Evolutionary conservation across 2,797 vertebrate species (phyloP).

Genomic region (Phylloscopus collybita): DNA sequence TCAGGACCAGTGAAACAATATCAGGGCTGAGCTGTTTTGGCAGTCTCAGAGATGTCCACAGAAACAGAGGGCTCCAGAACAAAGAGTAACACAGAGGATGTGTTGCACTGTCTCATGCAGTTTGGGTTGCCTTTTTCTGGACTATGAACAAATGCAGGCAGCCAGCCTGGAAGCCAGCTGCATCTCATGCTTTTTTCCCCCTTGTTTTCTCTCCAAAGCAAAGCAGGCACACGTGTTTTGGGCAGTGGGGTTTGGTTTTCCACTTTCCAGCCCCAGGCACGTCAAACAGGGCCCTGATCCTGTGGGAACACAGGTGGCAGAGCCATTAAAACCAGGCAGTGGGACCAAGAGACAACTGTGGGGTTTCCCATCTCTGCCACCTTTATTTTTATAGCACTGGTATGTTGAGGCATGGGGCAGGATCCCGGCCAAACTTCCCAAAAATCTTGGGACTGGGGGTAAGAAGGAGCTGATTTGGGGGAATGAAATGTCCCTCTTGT

Average conservation of each 20-base stretch:
- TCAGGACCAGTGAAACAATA: neutral
- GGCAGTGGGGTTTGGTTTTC: neutral
- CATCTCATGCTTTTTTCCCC: neutral
- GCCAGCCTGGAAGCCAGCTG: neutral
- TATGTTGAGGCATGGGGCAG: neutral
- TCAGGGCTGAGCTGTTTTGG: neutral
- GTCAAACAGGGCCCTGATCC: neutral
- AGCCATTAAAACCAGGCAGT: neutral
- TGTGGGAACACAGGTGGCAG: neutral
- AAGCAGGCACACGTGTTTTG: neutral
- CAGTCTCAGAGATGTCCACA: neutral
- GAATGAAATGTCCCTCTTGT: neutral
- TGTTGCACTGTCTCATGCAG: neutral
- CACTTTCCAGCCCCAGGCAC: neutral
- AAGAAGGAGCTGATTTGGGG: neutral
- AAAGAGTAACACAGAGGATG: neutral
- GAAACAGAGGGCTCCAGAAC: neutral
- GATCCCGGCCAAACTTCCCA: neutral
- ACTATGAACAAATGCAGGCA: neutral
- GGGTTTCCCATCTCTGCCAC: neutral
- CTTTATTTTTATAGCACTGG: neutral
- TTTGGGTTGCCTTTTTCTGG: neutral
- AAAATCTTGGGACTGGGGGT: neutral
- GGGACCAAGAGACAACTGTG: neutral
- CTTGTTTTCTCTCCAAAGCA: neutral